phyloP scores from a whole-genome alignment of 92 coral and sea anemone species.

The Actinernus sp. region DNA sequence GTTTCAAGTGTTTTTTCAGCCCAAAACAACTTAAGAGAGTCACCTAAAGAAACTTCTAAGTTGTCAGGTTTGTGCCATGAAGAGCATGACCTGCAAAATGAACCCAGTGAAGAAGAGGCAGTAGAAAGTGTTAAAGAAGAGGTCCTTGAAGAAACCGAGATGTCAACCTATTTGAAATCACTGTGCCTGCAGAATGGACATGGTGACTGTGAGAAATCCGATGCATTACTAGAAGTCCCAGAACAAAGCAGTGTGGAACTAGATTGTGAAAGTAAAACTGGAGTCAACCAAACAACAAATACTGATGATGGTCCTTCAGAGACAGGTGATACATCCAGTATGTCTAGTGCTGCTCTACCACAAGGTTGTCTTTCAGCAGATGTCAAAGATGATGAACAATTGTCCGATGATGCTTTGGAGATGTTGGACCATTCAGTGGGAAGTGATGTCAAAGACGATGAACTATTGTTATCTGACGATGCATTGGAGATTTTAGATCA shows the following conservation, averaged over 20 bases:
- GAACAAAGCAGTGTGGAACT: no score
- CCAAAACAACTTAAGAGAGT: not conserved
- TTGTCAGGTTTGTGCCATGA: not conserved
- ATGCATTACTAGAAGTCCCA: not conserved
- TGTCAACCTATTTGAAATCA: no score
- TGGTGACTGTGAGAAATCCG: not conserved
- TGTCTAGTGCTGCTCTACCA: no score
- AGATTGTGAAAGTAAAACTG: no score
- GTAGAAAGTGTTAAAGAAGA: not conserved
- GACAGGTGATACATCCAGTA: no score
- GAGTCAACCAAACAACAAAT: no score
- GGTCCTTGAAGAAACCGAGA: not conserved
- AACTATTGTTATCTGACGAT: no score
- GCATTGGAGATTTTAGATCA: no score
- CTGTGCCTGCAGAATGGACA: not conserved
- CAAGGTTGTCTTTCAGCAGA: not conserved
- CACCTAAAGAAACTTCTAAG: not conserved
- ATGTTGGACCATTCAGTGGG: constrained; percentile 42
- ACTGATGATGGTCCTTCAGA: no score
- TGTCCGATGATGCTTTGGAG: constrained; percentile 46
- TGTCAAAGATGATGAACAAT: not conserved
- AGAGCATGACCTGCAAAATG: not conserved
- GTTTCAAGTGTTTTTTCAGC: not conserved
- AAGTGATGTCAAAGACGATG: no score
- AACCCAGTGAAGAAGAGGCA: not conserved